Evolutionary conservation across 2,113 vertebrate genomes (phyloP).

Genomic region (Axis porcinus): DNA sequence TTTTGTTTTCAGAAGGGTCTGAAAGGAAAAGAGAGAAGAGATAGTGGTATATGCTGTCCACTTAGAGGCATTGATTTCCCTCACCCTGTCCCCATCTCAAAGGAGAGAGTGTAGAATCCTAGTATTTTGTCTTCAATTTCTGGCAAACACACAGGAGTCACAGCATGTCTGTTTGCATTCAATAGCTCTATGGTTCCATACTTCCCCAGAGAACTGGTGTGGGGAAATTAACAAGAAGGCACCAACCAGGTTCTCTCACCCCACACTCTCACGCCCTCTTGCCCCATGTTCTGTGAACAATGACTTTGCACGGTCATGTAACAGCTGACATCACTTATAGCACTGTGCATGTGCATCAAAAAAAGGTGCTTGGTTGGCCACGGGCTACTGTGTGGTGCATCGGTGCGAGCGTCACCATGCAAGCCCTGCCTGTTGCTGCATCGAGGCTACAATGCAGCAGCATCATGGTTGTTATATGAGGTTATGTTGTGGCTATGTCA

Average conservation of each 20-base stretch:
- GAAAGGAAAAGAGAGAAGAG: background rate
- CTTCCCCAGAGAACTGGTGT: background rate
- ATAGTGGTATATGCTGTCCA: background rate
- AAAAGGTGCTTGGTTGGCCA: background rate
- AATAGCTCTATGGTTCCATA: too few species aligned
- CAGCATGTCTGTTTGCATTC: background rate
- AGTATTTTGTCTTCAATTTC: background rate
- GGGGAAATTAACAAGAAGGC: background rate
- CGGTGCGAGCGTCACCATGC: background rate
- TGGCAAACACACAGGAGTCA: accelerated
- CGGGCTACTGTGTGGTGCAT: background rate
- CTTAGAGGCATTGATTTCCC: background rate
- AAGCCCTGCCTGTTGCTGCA: background rate
- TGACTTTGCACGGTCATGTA: background rate
- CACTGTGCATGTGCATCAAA: accelerated
- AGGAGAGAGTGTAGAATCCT: background rate
- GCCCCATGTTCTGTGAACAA: background rate
- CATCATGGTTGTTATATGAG: background rate
- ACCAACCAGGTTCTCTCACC: background rate
- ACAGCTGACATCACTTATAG: background rate
- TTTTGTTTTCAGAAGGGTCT: background rate
- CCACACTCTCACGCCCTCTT: background rate
- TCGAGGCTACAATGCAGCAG: background rate
- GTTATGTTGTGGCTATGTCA: background rate
- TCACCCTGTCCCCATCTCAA: accelerated